These are phyloP conservation scores for Cotesia congregata DNA, from an alignment of 2,888 invertebrate species.

Conservation along the genomic window DNA sequence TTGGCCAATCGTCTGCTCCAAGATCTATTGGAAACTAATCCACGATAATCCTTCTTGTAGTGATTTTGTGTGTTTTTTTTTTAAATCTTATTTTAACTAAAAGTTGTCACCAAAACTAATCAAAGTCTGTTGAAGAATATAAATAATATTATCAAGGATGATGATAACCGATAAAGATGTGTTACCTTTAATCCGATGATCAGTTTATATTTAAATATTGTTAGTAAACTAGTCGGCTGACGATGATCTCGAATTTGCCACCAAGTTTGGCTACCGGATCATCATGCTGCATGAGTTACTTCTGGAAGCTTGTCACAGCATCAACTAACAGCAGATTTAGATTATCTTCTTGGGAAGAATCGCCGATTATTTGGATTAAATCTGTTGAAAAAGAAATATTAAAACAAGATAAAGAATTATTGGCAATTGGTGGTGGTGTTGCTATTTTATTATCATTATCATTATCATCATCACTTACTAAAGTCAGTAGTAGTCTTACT, in stretches of 20 bases:
- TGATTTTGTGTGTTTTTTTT: not conserved
- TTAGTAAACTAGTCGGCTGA: conserved; percentile 5
- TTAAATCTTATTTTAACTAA: no score
- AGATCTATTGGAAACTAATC: not conserved
- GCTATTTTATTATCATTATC: not conserved
- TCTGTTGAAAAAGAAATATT: no score
- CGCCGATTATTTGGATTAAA: no score
- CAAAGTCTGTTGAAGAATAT: not conserved
- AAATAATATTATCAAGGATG: not conserved
- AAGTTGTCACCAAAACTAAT: not conserved
- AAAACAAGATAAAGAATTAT: not conserved
- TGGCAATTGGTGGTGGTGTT: no score
- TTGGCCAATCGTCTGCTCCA: not conserved
- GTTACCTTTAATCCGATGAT: not conserved
- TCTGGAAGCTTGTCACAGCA: conserved; percentile 18
- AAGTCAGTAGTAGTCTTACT: not conserved
- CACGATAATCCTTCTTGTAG: not conserved
- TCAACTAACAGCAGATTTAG: not conserved
- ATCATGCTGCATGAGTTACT: conserved; percentile 28
- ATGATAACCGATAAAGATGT: not conserved
- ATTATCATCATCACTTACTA: conserved; percentile 8
- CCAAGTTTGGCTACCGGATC: conserved; percentile 11
- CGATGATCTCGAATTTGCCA: conserved; percentile 15
- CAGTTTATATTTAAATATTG: not conserved
- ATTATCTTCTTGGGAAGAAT: no score